phyloP scores from a whole-genome alignment of 2,888 invertebrate genomes.

The Epinotia ramella region DNA sequence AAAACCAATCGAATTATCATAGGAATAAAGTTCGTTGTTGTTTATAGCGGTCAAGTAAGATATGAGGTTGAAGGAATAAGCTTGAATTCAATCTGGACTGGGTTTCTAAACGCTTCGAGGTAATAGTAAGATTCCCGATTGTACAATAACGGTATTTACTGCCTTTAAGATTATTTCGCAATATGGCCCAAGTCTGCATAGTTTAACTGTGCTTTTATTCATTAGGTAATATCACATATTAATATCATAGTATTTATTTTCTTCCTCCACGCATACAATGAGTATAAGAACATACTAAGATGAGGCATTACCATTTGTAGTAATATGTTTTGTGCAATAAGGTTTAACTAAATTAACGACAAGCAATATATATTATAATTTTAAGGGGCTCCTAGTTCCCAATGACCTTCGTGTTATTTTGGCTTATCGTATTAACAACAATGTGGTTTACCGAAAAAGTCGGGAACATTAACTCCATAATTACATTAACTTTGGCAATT shows the following conservation, averaged over 20 bases:
- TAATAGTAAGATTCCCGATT: conserved; percentile 53
- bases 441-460: too few relatives aligned
- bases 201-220: conserved; percentile 13
- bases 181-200: conserved; percentile 48
- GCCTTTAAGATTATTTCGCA: conserved; percentile 49
- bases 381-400: too few relatives aligned
- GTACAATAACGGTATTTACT: conserved; percentile 56
- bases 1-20: not conserved
- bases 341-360: too few relatives aligned
- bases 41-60: not conserved
- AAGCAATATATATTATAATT: too few relatives aligned
- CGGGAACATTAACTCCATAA: too few relatives aligned
- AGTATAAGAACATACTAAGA: too few relatives aligned
- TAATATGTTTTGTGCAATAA: too few relatives aligned
- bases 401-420: too few relatives aligned
- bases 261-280: too few relatives aligned
- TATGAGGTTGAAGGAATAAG: conserved; percentile 17
- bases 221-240: not conserved
- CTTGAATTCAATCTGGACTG: conserved; percentile 61
- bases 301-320: too few relatives aligned
- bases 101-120: conserved; percentile 67
- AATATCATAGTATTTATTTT: not conserved
- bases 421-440: too few relatives aligned
- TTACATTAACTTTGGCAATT: too few relatives aligned
- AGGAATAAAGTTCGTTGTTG: not conserved